These are phyloP conservation scores for Tetragnatha montana DNA, from an alignment of 2,888 invertebrate species.

Conservation along the genomic window DNA sequence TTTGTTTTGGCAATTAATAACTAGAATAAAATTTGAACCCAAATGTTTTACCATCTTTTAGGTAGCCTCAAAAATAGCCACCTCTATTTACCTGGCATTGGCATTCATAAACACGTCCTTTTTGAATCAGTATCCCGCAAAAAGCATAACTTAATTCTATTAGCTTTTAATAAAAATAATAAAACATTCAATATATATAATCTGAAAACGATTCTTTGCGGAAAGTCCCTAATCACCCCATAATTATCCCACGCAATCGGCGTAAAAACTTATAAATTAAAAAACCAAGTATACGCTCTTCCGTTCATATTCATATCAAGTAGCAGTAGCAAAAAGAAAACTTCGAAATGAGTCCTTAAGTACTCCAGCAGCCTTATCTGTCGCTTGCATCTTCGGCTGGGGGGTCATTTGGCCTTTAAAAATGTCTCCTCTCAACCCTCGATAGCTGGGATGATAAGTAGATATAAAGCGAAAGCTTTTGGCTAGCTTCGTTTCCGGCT, in stretches of 20 bases:
- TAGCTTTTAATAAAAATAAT: too few relatives aligned
- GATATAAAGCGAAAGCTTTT: conserved; percentile 43
- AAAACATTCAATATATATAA: too few relatives aligned
- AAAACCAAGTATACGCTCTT: background rate
- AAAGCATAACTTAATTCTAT: too few relatives aligned
- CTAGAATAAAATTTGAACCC: too few relatives aligned
- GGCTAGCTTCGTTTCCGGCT: conserved; percentile 41
- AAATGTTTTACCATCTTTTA: too few relatives aligned
- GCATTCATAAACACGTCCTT: too few relatives aligned
- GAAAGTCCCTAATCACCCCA: background rate
- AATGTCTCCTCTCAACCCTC: conserved; percentile 20
- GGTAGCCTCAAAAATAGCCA: too few relatives aligned
- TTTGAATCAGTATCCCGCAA: too few relatives aligned
- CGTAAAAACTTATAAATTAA: background rate
- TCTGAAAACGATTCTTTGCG: too few relatives aligned
- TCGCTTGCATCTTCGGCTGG: background rate
- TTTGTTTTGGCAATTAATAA: too few relatives aligned
- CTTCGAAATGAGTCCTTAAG: background rate
- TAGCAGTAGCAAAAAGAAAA: background rate
- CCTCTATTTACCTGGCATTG: too few relatives aligned
- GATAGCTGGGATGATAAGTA: conserved; percentile 34
- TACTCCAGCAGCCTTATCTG: conserved; percentile 15
- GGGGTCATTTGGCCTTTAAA: conserved; percentile 29
- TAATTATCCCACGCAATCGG: background rate
- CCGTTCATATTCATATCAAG: background rate